Base-by-base conservation (phyloP, 2,113 vertebrate species). In the Sinocyclocheilus maitianheensis region DNA sequence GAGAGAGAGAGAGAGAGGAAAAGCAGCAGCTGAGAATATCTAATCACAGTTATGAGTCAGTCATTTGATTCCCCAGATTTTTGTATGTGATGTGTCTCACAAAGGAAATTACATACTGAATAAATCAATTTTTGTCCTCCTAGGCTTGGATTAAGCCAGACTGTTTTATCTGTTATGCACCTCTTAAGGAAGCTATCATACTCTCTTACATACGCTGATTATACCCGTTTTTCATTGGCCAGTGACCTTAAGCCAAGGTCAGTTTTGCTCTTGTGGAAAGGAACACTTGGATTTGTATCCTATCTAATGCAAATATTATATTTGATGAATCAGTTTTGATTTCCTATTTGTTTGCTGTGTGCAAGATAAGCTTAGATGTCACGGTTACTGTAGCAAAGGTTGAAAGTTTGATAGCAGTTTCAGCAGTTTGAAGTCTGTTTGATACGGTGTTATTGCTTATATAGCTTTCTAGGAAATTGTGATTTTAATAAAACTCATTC, bases 171-270 rank as follows among this genome's bases (percentile, higher is more conserved):
- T 51, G 63, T 82, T 43, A 34, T 22, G 4, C 10, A 69, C 46
- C 43, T 69, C 10, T 34, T 18, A 81, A n/a, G 16, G 18, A 12
- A 40, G 7, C 53, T n/a, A 37, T 62, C 30, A 65, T 74, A 10
- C 40, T 40, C 40, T 40, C 40, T 40, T 40, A 6, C 37, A 40
- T 40, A 4, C 13, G 1, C 60, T 88, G 89, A 87, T 46, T 83
- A 24, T 62, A 14, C 67, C 62, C 81, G 20, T 69, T 16, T 75
- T 85, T 83, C 84, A 67, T 86, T 86, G 65, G 22, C 22, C 60
- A 60, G 2, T 90, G 91, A 91, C 90, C 90, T 90, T 84, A 20
- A 87, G 37, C 86, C 89, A 93, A 92, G 92, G 91, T 92, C 79
- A 91, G 69, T 75, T 81, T 82, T 67, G 55, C 6, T 77, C 9